Conservation (phyloP, 2,888 invertebrate genomes). For the Agapostemon virescens region DNA sequence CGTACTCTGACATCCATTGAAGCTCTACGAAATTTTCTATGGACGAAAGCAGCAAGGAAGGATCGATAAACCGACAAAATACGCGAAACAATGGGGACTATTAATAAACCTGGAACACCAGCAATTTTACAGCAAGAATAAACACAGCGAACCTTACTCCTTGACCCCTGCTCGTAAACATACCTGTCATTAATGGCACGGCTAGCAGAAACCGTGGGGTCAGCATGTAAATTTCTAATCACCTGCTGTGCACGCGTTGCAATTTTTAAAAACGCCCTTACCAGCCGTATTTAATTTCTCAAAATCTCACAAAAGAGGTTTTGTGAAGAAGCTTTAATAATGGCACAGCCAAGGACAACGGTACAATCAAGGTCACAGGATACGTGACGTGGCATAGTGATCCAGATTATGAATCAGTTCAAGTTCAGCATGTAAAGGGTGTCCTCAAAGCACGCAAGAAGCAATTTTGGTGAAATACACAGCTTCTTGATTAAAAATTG, state of each 20-base stretch:
- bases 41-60: background rate
- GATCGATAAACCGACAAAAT: background rate
- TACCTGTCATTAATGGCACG: background rate
- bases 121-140: background rate
- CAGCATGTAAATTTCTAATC: conserved; percentile 7
- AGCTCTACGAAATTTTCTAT: background rate
- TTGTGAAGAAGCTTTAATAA: no score
- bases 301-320: no score
- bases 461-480: no score
- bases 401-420: no score
- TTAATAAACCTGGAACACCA: background rate
- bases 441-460: no score
- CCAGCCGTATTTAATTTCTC: background rate
- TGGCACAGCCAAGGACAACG: no score
- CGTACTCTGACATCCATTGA: no score
- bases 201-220: background rate
- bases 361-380: no score
- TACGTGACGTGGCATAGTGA: no score
- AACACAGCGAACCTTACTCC: background rate
- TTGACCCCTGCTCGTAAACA: background rate
- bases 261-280: background rate
- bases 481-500: no score
- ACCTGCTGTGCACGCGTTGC: background rate
- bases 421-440: no score
- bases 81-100: background rate